phyloP scores from a whole-genome alignment of 2,797 vertebrate species.

The Arctocebus calabarensis region DNA sequence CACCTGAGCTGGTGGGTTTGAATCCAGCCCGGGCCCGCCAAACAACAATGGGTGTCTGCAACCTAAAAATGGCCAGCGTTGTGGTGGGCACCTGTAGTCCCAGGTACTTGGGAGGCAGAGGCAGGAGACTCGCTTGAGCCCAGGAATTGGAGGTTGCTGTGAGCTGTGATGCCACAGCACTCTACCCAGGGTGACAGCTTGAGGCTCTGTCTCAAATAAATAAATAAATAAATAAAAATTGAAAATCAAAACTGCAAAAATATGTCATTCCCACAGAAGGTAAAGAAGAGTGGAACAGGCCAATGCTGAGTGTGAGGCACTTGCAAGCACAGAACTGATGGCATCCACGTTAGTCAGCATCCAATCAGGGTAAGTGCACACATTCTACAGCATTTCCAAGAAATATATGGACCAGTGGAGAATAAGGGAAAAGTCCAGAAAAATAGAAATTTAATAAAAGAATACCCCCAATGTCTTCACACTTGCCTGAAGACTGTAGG shows the following conservation, averaged over 20 bases:
- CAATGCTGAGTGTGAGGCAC: constrained; percentile 83
- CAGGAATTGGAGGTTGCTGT: too few species aligned
- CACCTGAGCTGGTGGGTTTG: too few species aligned
- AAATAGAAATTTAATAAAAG: constrained; percentile 34
- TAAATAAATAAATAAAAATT: too few species aligned
- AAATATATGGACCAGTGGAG: background rate
- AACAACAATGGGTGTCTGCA: too few species aligned
- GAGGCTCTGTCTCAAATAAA: too few species aligned
- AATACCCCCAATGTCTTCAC: constrained; percentile 89
- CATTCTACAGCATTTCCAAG: constrained; percentile 90
- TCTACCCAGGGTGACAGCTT: too few species aligned
- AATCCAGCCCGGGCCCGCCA: too few species aligned
- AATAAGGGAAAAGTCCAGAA: background rate
- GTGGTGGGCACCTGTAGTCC: too few species aligned
- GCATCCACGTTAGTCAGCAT: constrained; percentile 85
- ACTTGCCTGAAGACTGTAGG: constrained; percentile 78
- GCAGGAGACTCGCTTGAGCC: too few species aligned
- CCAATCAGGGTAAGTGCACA: constrained; percentile 92
- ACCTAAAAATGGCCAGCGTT: too few species aligned
- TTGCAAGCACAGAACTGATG: constrained; percentile 86
- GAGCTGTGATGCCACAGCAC: too few species aligned
- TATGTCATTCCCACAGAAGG: constrained; percentile 90
- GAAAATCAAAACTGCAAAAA: constrained; percentile 88
- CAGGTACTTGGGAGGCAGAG: too few species aligned
- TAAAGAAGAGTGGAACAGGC: constrained; percentile 84